Evolutionary conservation across 2,113 vertebrate genomes (phyloP).

Genomic region (Poeciliopsis prolifica): DNA sequence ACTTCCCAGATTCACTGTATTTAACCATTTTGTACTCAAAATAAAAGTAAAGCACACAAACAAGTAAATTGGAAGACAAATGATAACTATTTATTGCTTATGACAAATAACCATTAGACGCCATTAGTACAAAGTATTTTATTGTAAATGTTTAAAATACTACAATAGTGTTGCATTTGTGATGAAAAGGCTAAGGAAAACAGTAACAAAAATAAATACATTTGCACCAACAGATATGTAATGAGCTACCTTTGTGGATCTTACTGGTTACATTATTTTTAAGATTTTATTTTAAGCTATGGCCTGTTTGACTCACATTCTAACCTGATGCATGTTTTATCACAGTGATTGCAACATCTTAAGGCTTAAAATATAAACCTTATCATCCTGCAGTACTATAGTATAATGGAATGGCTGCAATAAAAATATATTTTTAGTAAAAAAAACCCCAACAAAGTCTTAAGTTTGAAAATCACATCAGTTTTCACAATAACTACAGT

Average conservation of each 20-base stretch:
- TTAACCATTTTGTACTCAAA: background rate
- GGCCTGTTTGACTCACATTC: conserved; percentile 18
- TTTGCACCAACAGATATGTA: conserved; percentile 54
- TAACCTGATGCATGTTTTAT: background rate
- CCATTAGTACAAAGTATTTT: conserved; percentile 75
- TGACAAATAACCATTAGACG: background rate
- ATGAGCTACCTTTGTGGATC: conserved; percentile 16
- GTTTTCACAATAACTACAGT: conserved; percentile 24
- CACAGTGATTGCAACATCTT: conserved; percentile 4
- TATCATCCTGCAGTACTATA: conserved; percentile 9
- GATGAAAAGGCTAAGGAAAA: conserved; percentile 57
- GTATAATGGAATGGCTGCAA: conserved; percentile 32
- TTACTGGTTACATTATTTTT: background rate
- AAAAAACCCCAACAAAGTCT: background rate
- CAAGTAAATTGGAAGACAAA: background rate
- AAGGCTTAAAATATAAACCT: conserved; percentile 14
- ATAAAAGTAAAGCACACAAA: background rate
- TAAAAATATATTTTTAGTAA: conserved; percentile 27
- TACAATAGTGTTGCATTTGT: conserved; percentile 72
- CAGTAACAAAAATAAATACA: conserved; percentile 82
- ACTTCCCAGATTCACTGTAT: too few species aligned
- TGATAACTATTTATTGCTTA: background rate
- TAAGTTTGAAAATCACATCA: background rate
- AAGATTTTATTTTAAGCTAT: conserved; percentile 7
- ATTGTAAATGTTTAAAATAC: conserved; percentile 77